Evolutionary conservation across 2,113 vertebrate species (phyloP), one percentile per base, ranked within the genome.

Genomic region (Cololabis saira): DNA sequence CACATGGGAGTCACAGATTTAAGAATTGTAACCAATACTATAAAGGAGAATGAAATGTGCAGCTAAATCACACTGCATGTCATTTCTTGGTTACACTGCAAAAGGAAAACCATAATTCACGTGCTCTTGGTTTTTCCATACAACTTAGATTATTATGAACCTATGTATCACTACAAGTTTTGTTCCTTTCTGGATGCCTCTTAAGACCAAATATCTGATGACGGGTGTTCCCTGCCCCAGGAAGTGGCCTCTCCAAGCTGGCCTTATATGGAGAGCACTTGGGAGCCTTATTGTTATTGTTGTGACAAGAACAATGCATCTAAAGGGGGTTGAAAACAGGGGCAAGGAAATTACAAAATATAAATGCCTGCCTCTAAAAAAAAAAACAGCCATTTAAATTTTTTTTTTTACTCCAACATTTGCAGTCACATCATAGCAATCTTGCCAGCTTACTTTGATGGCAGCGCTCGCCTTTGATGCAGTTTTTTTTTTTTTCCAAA

Each of bases 381-480:
- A 43, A 81, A 86, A 82, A 87, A 72, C 78, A 70, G 68, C 80
- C 74, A 71, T 19, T 61, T 74, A 63, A 71, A 61, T 57, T 18
- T 19, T 14, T 56, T 75, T 80, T 75, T 70, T 80, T 74, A 76
- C 71, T 76, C 24, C 24, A 27, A 82, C 73, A 83, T 81, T 78
- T 81, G 67, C 60, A 53, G 73, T 61, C 33, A 47, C 80, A 83
- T 87, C 80, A 86, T 83, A 83, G 88, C 91, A 91, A 91, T 69
- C 74, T 70, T 45, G 54, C 76, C 83, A 84, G 75, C 79, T 84
- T 80, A 87, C 54, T 61, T 70, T 24, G 56, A 65, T 71, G 76
- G 22, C 47, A 37, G 84, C 61, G 8, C 24, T 27, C 62, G 65
- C 85, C 94, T 97, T 96, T 96, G 95, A 96, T 95, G 91, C 86